Evolutionary conservation across 2,888 invertebrate genomes (phyloP).

Genomic region (Bellardia pandia): DNA sequence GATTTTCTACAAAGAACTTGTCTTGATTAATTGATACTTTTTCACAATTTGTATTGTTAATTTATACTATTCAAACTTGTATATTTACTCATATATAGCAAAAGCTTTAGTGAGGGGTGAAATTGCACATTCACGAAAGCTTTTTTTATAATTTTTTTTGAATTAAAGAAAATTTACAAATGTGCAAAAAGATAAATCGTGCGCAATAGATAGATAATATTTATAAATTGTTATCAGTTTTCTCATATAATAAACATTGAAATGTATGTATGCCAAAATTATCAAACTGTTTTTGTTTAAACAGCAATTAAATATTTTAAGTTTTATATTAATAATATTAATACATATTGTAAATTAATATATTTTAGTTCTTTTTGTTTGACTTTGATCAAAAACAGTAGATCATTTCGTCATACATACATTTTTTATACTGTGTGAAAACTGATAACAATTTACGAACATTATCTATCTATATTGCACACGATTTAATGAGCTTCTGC

Average conservation of each 20-base stretch:
- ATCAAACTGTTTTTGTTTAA: too few species aligned
- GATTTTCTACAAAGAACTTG: background rate
- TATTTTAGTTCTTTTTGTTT: too few species aligned
- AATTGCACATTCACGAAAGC: conserved; percentile 38
- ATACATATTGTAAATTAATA: too few species aligned
- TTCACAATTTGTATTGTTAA: background rate
- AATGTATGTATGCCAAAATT: background rate
- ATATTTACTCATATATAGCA: background rate
- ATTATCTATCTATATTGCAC: conserved; percentile 28
- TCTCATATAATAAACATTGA: background rate
- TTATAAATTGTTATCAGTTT: background rate
- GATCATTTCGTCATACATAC: background rate
- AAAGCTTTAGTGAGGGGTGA: conserved; percentile 25
- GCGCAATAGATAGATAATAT: conserved; percentile 38
- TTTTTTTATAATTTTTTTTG: background rate
- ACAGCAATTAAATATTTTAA: too few species aligned
- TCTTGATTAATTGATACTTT: conserved; percentile 21
- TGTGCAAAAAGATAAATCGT: conserved; percentile 33
- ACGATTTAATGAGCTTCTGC: conserved; percentile 4
- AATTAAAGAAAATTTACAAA: conserved; percentile 9
- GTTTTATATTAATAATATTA: too few species aligned
- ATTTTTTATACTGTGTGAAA: background rate
- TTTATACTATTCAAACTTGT: background rate
- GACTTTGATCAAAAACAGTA: too few species aligned
- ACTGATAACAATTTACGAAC: background rate